Percentiles rank a stretch among this genome's conserved stretches.
Conservation (phyloP, 1,140 invertebrate genomes). For the Stratiolaelaps scimitus region DNA sequence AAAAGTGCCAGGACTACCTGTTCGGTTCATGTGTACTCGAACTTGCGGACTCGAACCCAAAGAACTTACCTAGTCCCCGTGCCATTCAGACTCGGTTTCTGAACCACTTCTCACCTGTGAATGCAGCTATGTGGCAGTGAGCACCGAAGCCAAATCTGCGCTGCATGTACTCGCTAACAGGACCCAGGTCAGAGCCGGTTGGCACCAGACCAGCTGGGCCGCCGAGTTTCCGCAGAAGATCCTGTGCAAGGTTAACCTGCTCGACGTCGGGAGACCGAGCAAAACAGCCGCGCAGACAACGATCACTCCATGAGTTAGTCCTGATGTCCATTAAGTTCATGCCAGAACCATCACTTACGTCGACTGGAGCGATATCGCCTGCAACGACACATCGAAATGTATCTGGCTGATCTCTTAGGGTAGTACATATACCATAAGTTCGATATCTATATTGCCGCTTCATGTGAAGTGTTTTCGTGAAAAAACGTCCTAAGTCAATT, state of each 20-base stretch:
- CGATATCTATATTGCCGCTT: too few relatives aligned
- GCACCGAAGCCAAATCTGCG: slow-evolving; percentile 66
- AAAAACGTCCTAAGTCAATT: too few relatives aligned
- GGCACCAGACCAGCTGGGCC: slow-evolving; percentile 26
- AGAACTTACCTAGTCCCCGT: too few relatives aligned
- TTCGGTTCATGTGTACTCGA: too few relatives aligned
- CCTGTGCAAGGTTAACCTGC: slow-evolving; percentile 25
- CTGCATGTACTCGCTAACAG: slow-evolving; percentile 62
- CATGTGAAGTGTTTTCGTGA: too few relatives aligned
- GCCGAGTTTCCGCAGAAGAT: slow-evolving; percentile 29
- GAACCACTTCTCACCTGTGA: slow-evolving; percentile 94
- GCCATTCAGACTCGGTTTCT: too few relatives aligned
- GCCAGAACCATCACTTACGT: slow-evolving; percentile 80
- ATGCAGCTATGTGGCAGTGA: slow-evolving; percentile 66
- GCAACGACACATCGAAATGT: slow-evolving; percentile 72
- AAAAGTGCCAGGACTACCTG: too few relatives aligned
- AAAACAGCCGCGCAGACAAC: slow-evolving; percentile 54
- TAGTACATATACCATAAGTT: too few relatives aligned
- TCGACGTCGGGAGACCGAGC: slow-evolving; percentile 29
- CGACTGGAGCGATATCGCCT: slow-evolving; percentile 78
- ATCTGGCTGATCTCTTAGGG: slow-evolving; percentile 83
- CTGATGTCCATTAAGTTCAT: slow-evolving; percentile 88
- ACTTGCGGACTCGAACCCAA: too few relatives aligned
- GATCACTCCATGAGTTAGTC: slow-evolving; percentile 59
- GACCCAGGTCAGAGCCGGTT: slow-evolving; percentile 44